These are phyloP conservation scores for Formica selysi DNA, from an alignment of 1,140 invertebrate species.

Conservation along the genomic window DNA sequence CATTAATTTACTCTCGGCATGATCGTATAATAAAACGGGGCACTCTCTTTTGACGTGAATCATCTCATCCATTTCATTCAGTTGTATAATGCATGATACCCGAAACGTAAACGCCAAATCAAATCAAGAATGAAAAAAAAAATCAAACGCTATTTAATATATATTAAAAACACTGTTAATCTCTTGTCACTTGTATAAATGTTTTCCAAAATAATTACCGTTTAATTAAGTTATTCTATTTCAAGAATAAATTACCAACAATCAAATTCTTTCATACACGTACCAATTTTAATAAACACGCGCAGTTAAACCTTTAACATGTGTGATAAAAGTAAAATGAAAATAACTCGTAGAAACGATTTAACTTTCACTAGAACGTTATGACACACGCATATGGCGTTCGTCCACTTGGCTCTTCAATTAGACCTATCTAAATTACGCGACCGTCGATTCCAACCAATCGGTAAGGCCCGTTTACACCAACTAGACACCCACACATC, in stretches of 20 bases:
- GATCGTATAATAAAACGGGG: slow-evolving; percentile 27
- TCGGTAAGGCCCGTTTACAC: slow-evolving; percentile 70
- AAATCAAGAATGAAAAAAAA: neutral
- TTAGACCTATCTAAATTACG: slow-evolving; percentile 52
- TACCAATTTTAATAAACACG: neutral
- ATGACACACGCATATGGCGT: neutral
- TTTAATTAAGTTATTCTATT: neutral
- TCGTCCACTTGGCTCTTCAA: slow-evolving; percentile 30
- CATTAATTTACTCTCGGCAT: slow-evolving; percentile 39
- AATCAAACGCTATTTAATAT: neutral
- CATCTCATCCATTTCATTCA: slow-evolving; percentile 4
- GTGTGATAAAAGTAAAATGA: neutral
- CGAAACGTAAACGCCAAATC: slow-evolving; percentile 15
- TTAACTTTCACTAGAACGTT: neutral
- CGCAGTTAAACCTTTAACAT: neutral
- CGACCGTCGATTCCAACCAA: slow-evolving; percentile 22
- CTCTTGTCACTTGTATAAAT: neutral
- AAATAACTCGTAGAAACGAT: neutral
- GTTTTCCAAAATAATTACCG: neutral
- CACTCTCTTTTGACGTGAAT: slow-evolving; percentile 25
- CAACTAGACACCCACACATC: slow-evolving; percentile 70
- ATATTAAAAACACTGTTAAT: slow-evolving; percentile 10
- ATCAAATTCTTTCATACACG: neutral
- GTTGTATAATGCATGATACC: neutral
- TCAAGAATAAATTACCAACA: neutral